These are phyloP conservation scores for Melinaea menophilus DNA, from an alignment of 2,888 invertebrate genomes.

Conservation along the genomic window DNA sequence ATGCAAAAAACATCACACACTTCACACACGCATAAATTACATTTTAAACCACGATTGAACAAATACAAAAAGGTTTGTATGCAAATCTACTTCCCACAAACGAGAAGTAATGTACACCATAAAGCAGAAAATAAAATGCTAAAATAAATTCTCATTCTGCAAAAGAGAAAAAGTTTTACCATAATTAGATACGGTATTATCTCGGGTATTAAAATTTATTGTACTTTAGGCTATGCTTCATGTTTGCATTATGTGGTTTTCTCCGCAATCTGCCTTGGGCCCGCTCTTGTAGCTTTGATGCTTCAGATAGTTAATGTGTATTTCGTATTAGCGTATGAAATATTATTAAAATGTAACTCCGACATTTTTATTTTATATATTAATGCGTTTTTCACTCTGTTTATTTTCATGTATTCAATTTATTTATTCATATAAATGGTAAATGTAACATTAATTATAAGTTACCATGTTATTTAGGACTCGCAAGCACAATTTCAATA, in stretches of 20 bases:
- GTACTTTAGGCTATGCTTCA: conserved; percentile 21
- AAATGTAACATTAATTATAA: no score
- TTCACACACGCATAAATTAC: conserved; percentile 6
- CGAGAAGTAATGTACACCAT: conserved; percentile 30
- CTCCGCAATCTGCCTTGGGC: background rate
- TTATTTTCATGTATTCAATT: no score
- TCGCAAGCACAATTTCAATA: background rate
- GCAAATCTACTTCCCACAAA: conserved; percentile 28
- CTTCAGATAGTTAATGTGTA: conserved; percentile 1
- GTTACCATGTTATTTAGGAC: background rate
- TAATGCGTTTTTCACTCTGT: no score
- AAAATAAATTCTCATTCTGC: conserved; percentile 33
- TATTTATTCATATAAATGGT: no score
- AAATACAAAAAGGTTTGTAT: conserved; percentile 29
- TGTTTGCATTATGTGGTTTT: conserved; percentile 22
- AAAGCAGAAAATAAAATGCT: conserved; percentile 29
- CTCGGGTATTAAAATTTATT: conserved; percentile 29
- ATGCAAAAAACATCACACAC: background rate
- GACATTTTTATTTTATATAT: no score
- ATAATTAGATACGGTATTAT: conserved; percentile 32
- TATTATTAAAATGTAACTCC: no score
- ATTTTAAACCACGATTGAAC: conserved; percentile 8
- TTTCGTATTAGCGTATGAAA: background rate
- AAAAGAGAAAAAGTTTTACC: conserved; percentile 27
- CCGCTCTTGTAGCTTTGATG: conserved; percentile 1